Evolutionary conservation across 1,140 invertebrate genomes (phyloP).

Genomic region (Caenorhabditis brenneri): DNA sequence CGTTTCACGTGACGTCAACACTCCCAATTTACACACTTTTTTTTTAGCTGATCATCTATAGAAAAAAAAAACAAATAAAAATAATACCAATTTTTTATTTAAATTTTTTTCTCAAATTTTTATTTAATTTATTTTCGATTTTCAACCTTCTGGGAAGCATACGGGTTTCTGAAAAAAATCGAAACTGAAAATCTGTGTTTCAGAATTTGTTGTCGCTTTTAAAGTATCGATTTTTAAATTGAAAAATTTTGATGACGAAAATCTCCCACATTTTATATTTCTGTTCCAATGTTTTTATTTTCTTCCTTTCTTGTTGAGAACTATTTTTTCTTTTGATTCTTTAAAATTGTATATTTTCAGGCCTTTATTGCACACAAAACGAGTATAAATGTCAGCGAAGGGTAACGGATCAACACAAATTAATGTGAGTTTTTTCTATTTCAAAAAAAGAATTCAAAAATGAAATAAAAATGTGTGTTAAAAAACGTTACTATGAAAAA

Average conservation of each 20-base stretch:
- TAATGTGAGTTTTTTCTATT: neutral
- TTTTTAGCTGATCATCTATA: neutral
- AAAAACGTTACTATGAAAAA: neutral
- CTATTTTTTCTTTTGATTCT: neutral
- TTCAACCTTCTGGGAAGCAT: no score
- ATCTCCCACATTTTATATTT: no score
- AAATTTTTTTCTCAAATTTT: neutral
- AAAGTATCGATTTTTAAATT: no score
- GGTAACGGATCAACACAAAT: conserved; percentile 5
- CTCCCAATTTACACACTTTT: conserved; percentile 22
- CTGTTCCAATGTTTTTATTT: neutral
- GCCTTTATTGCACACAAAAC: conserved; percentile 15
- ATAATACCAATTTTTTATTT: neutral
- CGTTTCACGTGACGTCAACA: conserved; percentile 26
- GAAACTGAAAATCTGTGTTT: no score
- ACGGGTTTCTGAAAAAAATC: no score
- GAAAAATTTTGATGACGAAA: no score
- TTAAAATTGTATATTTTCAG: neutral
- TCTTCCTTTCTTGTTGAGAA: neutral
- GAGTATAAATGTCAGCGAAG: conserved; percentile 18
- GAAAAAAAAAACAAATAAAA: neutral
- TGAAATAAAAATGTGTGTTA: neutral
- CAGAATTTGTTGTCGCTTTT: no score
- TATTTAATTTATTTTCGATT: neutral
- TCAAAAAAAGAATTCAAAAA: neutral